Conservation (phyloP, 2,797 vertebrate genomes). For the Rhadinocentrus ornatus region DNA sequence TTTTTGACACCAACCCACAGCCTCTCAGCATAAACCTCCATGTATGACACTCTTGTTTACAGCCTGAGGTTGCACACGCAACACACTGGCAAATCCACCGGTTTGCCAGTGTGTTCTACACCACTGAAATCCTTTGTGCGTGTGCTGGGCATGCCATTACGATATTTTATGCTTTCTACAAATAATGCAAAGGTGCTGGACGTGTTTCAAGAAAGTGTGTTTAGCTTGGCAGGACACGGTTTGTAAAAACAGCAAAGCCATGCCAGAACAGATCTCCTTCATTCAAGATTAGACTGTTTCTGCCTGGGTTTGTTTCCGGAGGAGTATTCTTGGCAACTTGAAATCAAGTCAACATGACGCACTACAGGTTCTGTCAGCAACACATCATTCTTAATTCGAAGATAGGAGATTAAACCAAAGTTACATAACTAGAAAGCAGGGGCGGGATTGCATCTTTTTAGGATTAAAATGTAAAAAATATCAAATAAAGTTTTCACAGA, state of each 20-base stretch:
- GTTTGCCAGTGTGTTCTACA: conserved; percentile 62
- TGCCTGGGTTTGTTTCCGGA: conserved; percentile 39
- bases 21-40: conserved; percentile 34
- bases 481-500: neutral
- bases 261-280: conserved; percentile 43
- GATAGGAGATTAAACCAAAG: neutral
- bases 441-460: neutral
- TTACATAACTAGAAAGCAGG: neutral
- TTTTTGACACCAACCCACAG: conserved; percentile 57
- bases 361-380: neutral
- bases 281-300: conserved; percentile 36
- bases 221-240: conserved; percentile 62
- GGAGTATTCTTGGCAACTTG: conserved; percentile 13
- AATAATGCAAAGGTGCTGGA: conserved; percentile 65
- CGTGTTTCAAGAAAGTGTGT: conserved; percentile 68
- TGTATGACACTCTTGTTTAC: conserved; percentile 35
- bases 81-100: conserved; percentile 49
- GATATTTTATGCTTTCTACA: conserved; percentile 56
- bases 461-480: neutral
- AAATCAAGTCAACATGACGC: neutral
- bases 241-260: conserved; percentile 35
- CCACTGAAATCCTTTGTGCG: conserved; percentile 45
- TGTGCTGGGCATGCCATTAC: conserved; percentile 44
- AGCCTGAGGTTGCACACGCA: conserved; percentile 38
- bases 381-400: neutral